Percentiles rank a stretch among this genome's conserved stretches.
Evolutionary conservation across 2,113 vertebrate species (phyloP).

Genomic region (Ameiurus melas): DNA sequence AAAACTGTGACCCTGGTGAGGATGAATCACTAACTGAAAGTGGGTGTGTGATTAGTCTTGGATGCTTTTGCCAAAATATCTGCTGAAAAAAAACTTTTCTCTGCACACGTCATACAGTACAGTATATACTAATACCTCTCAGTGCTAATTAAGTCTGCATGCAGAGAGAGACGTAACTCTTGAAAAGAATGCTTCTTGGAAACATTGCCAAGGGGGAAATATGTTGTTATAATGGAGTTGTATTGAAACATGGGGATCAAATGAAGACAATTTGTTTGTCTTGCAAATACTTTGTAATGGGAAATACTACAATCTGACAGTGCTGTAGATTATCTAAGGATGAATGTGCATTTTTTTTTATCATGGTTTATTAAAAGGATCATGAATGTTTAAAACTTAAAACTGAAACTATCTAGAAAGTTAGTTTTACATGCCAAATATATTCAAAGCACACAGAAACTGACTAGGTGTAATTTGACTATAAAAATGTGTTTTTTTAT

Average conservation of each 20-base stretch:
- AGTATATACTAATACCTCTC: not conserved
- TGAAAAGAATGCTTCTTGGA: not conserved
- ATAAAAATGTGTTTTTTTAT: not conserved
- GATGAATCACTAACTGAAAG: not conserved
- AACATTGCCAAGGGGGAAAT: not conserved
- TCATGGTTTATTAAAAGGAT: not conserved
- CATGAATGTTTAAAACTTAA: not conserved
- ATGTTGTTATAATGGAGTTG: not conserved
- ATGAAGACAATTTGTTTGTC: not conserved
- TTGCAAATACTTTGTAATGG: not conserved
- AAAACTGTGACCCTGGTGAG: not conserved
- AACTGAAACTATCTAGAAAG: not conserved
- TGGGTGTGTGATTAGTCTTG: not conserved
- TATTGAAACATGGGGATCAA: not conserved
- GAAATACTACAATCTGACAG: not conserved
- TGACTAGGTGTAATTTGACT: not conserved
- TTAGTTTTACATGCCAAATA: too few species aligned
- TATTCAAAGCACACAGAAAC: not conserved
- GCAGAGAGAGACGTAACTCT: not conserved
- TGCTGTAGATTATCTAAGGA: not conserved
- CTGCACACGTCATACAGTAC: not conserved
- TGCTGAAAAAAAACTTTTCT: constrained; percentile 8
- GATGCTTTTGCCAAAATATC: constrained; percentile 11
- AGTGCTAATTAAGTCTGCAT: not conserved
- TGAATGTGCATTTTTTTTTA: not conserved